These are phyloP conservation scores for Pollachius pollachius DNA, from an alignment of 2,113 vertebrate genomes.

Conservation along the genomic window DNA sequence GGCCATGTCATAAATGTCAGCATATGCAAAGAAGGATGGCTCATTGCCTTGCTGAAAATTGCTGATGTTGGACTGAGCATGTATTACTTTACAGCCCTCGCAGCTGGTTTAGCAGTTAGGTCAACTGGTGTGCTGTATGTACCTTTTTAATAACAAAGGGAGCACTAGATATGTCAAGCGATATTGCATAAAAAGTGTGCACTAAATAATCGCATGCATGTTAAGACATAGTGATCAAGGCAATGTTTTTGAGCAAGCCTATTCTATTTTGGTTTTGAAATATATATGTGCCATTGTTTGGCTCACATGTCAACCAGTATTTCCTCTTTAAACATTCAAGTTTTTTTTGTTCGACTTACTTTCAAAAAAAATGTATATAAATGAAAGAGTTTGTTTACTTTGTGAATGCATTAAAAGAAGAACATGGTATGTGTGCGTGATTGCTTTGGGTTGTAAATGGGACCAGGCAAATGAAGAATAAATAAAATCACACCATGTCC, in stretches of 20 bases:
- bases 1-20: slow-evolving; percentile 67
- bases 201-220: background rate
- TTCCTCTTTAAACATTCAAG: background rate
- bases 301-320: background rate
- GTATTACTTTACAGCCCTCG: slow-evolving; percentile 22
- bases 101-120: slow-evolving; percentile 11
- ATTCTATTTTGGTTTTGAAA: background rate
- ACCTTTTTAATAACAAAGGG: slow-evolving; percentile 10
- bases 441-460: background rate
- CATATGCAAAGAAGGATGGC: slow-evolving; percentile 60
- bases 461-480: background rate
- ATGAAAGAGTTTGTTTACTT: background rate
- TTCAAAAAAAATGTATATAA: too few relatives aligned
- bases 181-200: background rate
- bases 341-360: too few relatives aligned
- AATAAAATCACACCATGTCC: slow-evolving; percentile 1
- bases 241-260: too few relatives aligned
- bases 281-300: background rate
- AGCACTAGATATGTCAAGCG: slow-evolving; percentile 1
- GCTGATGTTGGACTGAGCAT: slow-evolving; percentile 35
- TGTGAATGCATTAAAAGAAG: background rate
- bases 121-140: slow-evolving; percentile 20
- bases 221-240: too few relatives aligned
- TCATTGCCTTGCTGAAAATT: slow-evolving; percentile 44
- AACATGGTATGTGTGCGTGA: background rate